These are phyloP conservation scores for Eunapius fragilis DNA, from an alignment of 37 sponge, comb jelly and placozoan species.

Conservation along the genomic window DNA sequence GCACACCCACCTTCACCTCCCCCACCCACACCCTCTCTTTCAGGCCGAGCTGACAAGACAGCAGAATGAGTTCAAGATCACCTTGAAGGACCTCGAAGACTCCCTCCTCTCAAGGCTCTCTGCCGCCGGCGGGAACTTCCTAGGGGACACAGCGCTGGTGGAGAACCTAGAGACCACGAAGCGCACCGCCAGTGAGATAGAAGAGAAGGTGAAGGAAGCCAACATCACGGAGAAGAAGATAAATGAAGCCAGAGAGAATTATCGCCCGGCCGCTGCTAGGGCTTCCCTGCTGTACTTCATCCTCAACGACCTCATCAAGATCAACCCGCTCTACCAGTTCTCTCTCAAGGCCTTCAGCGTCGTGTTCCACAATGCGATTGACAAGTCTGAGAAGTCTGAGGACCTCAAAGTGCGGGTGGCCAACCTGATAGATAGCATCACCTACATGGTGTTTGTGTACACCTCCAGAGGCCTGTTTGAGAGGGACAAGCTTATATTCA, in stretches of 20 bases:
- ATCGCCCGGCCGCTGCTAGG: conserved; percentile 94
- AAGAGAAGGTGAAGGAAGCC: conserved; percentile 82
- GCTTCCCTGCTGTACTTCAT: conserved; percentile 98
- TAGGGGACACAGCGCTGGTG: conserved; percentile 94
- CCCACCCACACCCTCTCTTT: too few species aligned
- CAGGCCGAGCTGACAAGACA: conserved; percentile 88
- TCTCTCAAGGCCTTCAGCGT: conserved; percentile 98
- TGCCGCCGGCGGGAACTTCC: conserved; percentile 96
- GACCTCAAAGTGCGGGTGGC: conserved; percentile 89
- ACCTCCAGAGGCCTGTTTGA: conserved; percentile 97
- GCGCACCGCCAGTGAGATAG: conserved; percentile 92
- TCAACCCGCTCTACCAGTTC: conserved; percentile 99
- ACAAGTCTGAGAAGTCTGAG: conserved; percentile 77
- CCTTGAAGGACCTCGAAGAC: conserved; percentile 96
- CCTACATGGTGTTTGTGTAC: conserved; percentile 93
- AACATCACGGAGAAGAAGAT: conserved; percentile 95
- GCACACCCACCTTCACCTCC: too few species aligned
- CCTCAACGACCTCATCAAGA: conserved; percentile 96
- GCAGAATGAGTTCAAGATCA: conserved; percentile 99
- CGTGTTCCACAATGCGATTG: conserved; percentile 97
- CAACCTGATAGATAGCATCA: conserved; percentile 93
- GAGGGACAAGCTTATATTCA: conserved; percentile 95
- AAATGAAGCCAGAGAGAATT: conserved; percentile 94
- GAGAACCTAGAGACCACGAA: conserved; percentile 99
- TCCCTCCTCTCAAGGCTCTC: conserved; percentile 92